Evolutionary conservation across 2,113 vertebrate species (phyloP).

Genomic region (Pavo muticus): DNA sequence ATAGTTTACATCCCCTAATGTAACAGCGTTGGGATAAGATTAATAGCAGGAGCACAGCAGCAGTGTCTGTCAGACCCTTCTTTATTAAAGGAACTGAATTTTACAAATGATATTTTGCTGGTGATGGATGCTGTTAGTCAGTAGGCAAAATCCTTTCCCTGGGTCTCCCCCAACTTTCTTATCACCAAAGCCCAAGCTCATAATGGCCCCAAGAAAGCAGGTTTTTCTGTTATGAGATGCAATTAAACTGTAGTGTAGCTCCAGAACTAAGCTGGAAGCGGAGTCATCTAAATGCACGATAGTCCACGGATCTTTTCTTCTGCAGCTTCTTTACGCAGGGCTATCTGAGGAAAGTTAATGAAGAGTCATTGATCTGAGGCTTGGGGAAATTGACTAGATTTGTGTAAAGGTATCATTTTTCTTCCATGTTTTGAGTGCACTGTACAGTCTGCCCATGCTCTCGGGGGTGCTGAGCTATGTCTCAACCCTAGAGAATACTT

Average conservation of each 20-base stretch:
- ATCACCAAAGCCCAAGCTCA: slow-evolving; percentile 23
- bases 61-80: slow-evolving; percentile 33
- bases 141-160: slow-evolving; percentile 31
- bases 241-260: slow-evolving; percentile 46
- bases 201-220: not conserved
- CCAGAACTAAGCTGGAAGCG: not conserved
- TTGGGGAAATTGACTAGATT: not conserved
- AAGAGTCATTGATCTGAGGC: slow-evolving; percentile 14
- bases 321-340: not conserved
- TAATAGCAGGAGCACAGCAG: slow-evolving; percentile 53
- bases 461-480: not conserved
- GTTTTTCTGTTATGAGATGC: not conserved
- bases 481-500: not conserved
- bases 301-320: not conserved
- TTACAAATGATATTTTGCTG: slow-evolving; percentile 43
- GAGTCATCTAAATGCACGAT: not conserved
- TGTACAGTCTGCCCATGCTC: not conserved
- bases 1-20: slow-evolving; percentile 64
- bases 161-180: slow-evolving; percentile 28
- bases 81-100: slow-evolving; percentile 48
- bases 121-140: slow-evolving; percentile 34
- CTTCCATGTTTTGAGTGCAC: not conserved
- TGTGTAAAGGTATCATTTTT: not conserved
- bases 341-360: slow-evolving; percentile 17
- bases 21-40: slow-evolving; percentile 57